Base-by-base conservation (phyloP, 23 tunicate species). In the Diplosoma virens region DNA sequence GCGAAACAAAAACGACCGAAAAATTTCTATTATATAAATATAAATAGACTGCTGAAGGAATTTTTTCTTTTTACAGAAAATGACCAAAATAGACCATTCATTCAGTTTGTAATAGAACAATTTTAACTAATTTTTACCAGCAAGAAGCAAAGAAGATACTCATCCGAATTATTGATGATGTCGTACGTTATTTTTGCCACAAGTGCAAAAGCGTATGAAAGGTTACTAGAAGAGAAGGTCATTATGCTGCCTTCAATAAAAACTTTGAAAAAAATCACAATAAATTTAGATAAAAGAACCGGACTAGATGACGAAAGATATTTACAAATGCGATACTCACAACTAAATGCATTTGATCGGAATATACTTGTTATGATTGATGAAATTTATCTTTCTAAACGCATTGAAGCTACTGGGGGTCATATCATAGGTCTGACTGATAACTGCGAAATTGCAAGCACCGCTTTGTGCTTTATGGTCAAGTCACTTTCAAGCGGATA, bases 381-480 rank as follows among this genome's bases (percentile, higher is more conserved):
- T 28, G 70, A 63, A 63, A 63, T 63, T 6, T 63, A 28, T 28
- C 9, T 63, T 6, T 63, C 70, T 7, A 63, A 63, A n/a, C 34
- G 70, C 27, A 28, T 63, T 30, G 70, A 63, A 63, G 70, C 70
- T 27, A 7, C 70, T 63, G 70, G 70, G 29, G 70, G 70, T n/a
- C 35, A 63, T 5, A n/a, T 63, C 6, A 26, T 63, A 4, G 70
- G 70, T 4, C 35, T 63, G n/a, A 63, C 70, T 63, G 37, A 30
- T 25, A 36, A 63, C n/a, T 63, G 70, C n/a, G 36, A 63, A 63
- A 28, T 63, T 25, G 70, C 70, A 6, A 4, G 36, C 35, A 63
- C 70, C 5, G 70, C 70, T 30, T 63, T 63, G n/a, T 63, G 70
- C 70, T 63, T 26, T 20, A 63, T 63, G 70, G 20, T 63, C 6